Percentiles rank a stretch among this genome's conserved stretches.
phyloP scores from a whole-genome alignment of 2,797 vertebrate genomes.

The Myiotriccus ornatus region DNA sequence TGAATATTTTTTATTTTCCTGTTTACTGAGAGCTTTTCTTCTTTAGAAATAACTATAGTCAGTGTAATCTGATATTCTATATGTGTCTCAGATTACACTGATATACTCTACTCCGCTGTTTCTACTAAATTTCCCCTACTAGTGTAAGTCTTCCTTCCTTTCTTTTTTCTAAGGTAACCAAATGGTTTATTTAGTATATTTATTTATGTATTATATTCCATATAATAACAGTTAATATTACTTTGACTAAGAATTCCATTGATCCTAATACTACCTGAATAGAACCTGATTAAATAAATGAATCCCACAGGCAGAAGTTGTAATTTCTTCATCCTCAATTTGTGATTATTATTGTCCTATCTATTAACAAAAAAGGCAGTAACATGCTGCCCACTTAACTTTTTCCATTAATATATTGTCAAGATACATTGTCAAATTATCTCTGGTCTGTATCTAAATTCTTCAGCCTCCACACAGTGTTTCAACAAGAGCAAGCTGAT shows the following conservation, averaged over 20 bases:
- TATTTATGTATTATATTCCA: neutral
- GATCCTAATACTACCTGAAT: neutral
- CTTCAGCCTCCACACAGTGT: neutral
- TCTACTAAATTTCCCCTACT: neutral
- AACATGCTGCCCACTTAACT: neutral
- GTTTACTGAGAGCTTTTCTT: neutral
- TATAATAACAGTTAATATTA: neutral
- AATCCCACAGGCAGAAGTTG: neutral
- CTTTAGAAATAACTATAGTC: neutral
- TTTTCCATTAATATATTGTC: neutral
- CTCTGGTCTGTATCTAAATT: neutral
- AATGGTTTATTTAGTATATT: neutral
- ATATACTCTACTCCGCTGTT: neutral
- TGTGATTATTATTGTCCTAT: neutral
- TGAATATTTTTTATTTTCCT: neutral
- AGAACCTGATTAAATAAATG: neutral
- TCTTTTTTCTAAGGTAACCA: neutral
- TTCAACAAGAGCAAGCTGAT: neutral
- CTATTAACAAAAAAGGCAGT: neutral
- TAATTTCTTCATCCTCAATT: neutral
- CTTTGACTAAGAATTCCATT: neutral
- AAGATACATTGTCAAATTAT: neutral
- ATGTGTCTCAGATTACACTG: neutral
- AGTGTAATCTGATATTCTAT: neutral
- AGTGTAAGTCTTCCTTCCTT: neutral